phyloP scores from a whole-genome alignment of 2,888 invertebrate species.

The Conops quadrifasciatus region DNA sequence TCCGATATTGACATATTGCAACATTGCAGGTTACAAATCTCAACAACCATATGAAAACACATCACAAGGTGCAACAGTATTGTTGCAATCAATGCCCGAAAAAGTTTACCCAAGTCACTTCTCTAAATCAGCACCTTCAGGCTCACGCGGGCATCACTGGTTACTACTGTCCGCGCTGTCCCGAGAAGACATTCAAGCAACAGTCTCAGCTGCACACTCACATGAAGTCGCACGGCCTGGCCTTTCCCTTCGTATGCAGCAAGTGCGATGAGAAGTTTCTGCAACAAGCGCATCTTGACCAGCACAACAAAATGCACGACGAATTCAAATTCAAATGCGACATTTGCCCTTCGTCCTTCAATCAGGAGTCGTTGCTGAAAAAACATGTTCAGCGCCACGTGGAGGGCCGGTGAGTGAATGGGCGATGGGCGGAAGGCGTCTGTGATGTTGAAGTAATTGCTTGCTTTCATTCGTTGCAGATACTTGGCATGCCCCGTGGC shows the following conservation, averaged over 20 bases:
- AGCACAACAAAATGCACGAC: constrained; percentile 65
- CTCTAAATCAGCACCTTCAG: constrained; percentile 65
- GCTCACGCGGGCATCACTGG: constrained; percentile 65
- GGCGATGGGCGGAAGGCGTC: not conserved
- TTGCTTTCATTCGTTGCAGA: constrained; percentile 43
- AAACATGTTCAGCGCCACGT: constrained; percentile 65
- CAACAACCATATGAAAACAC: constrained; percentile 66
- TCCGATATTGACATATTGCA: not conserved
- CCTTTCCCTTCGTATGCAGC: constrained; percentile 63
- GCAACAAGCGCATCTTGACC: constrained; percentile 64
- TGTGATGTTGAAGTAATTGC: not conserved
- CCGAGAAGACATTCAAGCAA: constrained; percentile 65
- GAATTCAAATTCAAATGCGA: constrained; percentile 65
- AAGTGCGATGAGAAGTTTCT: constrained; percentile 66
- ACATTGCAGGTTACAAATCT: constrained; percentile 62
- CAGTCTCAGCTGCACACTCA: constrained; percentile 65
- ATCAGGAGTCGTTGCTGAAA: constrained; percentile 64
- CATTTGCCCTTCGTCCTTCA: constrained; percentile 65
- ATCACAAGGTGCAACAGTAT: constrained; percentile 66
- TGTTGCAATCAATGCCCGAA: constrained; percentile 66
- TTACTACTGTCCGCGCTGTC: constrained; percentile 64
- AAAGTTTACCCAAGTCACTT: constrained; percentile 66
- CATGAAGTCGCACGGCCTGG: constrained; percentile 65
- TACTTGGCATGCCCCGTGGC: constrained; percentile 64
- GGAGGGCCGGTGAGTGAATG: constrained; percentile 58